phyloP scores from a whole-genome alignment of 2,888 invertebrate genomes.

The Netelia virgata region DNA sequence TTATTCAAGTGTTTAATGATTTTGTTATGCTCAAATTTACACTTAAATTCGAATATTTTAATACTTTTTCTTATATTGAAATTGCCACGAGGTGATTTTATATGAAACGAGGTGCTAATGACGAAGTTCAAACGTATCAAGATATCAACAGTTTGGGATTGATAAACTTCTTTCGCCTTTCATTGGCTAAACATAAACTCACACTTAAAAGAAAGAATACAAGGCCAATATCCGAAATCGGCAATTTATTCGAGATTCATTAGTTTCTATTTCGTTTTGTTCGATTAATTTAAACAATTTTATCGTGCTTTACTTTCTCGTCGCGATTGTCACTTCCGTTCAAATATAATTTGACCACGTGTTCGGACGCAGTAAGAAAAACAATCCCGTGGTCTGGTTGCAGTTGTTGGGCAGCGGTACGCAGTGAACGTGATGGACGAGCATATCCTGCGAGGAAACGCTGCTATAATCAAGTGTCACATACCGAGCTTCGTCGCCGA shows the following conservation, averaged over 20 bases:
- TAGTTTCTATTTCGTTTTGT: too few relatives aligned
- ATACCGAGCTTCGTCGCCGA: slow-evolving; percentile 97
- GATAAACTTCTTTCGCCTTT: too few relatives aligned
- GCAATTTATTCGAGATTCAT: too few relatives aligned
- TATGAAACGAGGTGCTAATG: too few relatives aligned
- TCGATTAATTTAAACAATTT: not conserved
- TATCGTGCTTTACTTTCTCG: not conserved
- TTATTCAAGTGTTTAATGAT: not conserved
- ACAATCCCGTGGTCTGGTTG: slow-evolving; percentile 85
- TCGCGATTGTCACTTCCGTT: not conserved
- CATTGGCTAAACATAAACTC: too few relatives aligned
- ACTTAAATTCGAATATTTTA: not conserved
- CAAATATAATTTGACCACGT: slow-evolving; percentile 31
- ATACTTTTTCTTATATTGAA: too few relatives aligned
- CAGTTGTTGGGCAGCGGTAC: slow-evolving; percentile 96
- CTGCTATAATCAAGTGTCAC: slow-evolving; percentile 96
- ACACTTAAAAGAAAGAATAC: too few relatives aligned
- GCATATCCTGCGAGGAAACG: slow-evolving; percentile 95
- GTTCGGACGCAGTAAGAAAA: slow-evolving; percentile 55
- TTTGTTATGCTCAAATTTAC: not conserved
- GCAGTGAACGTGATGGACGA: slow-evolving; percentile 97
- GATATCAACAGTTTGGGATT: too few relatives aligned
- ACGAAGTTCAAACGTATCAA: too few relatives aligned
- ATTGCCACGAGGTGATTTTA: too few relatives aligned
- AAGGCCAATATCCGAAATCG: too few relatives aligned